phyloP scores from a whole-genome alignment of 1,140 invertebrate genomes.

The Calosoma granatense region DNA sequence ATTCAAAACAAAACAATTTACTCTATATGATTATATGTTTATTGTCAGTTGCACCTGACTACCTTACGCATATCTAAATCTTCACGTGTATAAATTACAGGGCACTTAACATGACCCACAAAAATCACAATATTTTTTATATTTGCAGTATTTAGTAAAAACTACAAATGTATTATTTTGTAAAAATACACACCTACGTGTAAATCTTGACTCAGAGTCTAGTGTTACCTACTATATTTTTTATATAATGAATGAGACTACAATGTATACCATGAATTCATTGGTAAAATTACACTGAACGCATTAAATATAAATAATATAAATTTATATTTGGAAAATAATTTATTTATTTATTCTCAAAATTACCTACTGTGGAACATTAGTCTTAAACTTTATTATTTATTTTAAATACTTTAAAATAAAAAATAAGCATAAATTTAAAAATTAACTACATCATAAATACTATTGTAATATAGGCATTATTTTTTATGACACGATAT shows the following conservation, averaged over 20 bases:
- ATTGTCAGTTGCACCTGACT: slow-evolving; percentile 7
- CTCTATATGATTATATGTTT: neutral
- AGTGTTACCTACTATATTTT: too few species aligned
- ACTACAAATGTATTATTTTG: neutral
- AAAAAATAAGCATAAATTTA: too few species aligned
- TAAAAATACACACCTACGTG: neutral
- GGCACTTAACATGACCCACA: neutral
- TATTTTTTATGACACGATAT: too few species aligned
- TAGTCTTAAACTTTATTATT: too few species aligned
- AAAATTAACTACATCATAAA: too few species aligned
- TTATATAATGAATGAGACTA: too few species aligned
- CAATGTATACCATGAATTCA: neutral
- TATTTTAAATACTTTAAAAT: too few species aligned
- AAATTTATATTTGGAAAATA: neutral
- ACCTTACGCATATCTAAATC: neutral
- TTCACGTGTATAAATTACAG: neutral
- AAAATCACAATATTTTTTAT: neutral
- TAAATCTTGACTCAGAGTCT: too few species aligned
- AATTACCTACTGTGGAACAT: too few species aligned
- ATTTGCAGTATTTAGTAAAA: too few species aligned
- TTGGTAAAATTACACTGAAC: neutral
- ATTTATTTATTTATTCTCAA: neutral
- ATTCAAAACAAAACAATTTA: neutral
- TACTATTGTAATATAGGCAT: too few species aligned
- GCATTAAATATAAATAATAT: neutral